phyloP scores from a whole-genome alignment of 2,797 vertebrate genomes.

The Molossus alvarezi region DNA sequence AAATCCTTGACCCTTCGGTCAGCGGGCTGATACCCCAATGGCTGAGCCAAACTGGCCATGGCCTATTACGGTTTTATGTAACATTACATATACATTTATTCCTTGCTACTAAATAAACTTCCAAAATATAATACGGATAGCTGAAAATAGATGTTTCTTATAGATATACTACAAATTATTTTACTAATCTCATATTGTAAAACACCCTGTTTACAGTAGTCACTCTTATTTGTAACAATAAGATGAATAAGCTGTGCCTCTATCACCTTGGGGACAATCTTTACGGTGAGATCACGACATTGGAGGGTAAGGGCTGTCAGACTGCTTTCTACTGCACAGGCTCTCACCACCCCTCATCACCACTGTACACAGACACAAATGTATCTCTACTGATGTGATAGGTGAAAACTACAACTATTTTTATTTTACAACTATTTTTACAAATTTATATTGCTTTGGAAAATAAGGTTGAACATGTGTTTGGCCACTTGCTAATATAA shows the following conservation, averaged over 20 bases:
- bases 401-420: not conserved
- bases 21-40: too few species aligned
- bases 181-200: not conserved
- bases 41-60: too few species aligned
- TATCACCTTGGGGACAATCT: not conserved
- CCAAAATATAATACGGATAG: not conserved
- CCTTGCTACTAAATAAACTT: not conserved
- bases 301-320: not conserved
- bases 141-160: not conserved
- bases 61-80: not conserved
- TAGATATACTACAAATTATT: not conserved
- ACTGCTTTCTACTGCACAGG: rapidly evolving
- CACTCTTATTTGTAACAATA: not conserved
- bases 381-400: rapidly evolving
- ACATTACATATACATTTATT: not conserved
- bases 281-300: not conserved
- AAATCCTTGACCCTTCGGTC: too few species aligned
- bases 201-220: not conserved
- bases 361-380: too few species aligned
- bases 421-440: too few species aligned
- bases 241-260: not conserved
- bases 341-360: not conserved
- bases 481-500: not conserved
- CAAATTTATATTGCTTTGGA: not conserved
- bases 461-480: not conserved